Conservation (phyloP, 2,113 vertebrate genomes). For the Alces alces region DNA sequence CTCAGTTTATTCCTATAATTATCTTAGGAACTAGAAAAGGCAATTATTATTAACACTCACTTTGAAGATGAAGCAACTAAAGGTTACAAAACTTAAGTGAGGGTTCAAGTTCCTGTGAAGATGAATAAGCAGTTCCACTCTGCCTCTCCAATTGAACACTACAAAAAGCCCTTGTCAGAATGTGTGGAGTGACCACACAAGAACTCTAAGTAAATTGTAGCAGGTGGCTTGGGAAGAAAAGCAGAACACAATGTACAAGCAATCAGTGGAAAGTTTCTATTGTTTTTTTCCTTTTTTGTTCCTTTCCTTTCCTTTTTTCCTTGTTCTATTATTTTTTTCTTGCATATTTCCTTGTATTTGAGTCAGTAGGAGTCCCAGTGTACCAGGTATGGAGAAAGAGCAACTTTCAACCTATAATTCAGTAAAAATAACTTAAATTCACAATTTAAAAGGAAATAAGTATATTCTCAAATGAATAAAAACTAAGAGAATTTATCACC, state of each 20-base stretch:
- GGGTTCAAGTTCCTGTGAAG: background rate
- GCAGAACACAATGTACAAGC: background rate
- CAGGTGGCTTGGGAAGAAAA: background rate
- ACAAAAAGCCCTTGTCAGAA: background rate
- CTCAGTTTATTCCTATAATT: background rate
- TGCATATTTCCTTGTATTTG: background rate
- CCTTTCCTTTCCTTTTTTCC: too few species aligned
- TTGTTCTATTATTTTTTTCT: background rate
- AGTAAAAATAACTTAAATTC: background rate
- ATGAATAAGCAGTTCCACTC: background rate
- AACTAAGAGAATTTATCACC: background rate
- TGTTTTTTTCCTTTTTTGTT: too few species aligned
- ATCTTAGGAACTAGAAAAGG: background rate
- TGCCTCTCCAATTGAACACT: background rate
- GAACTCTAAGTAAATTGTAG: background rate
- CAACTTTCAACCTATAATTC: background rate
- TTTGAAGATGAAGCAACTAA: background rate
- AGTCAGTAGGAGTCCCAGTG: background rate
- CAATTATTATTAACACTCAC: background rate
- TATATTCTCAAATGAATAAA: background rate
- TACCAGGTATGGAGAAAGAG: background rate
- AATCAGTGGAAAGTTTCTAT: background rate
- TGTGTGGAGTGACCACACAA: rapidly evolving
- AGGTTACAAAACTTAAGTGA: background rate
- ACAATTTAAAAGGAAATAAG: background rate